Base-by-base conservation (phyloP, 2,113 vertebrate genomes). In the Mesembrinibis cayennensis region DNA sequence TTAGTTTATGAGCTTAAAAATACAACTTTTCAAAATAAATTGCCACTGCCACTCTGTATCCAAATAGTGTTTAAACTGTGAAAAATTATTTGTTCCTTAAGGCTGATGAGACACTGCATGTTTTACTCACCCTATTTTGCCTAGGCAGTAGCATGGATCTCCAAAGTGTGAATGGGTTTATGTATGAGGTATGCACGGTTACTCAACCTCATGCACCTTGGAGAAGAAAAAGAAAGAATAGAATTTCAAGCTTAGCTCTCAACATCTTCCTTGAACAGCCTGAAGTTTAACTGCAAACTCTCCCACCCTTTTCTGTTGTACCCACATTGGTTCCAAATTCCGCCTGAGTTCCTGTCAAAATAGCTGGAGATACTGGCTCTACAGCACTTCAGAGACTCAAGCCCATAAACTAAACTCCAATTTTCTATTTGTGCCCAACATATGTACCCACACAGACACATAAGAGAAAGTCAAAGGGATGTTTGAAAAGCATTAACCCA, bases 401-500 rank as follows among this genome's bases (percentile, higher is more conserved):
- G 27, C 13, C 32, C 4, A 15, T 38, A 49, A 27, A 38, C 26
- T 74, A 61, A 90, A 90, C 11, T 66, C 30, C 4, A 13, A 2
- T 19, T 81, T 61, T 78, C 44, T n/a, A 14, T 89, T 78, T 71
- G 21, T 50, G 20, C 30, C 52, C 17, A 74, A 59, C 21, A 56
- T 34, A 67, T 11, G 15, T 55, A 74, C 21, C 36, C 61, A 91
- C 70, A 90, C 4, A 93, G 30, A 49, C 36, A 92, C 16, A 69
- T 3, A 30, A 82, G 11, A 63, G 10, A 32, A 86, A 81, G 27
- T 82, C 65, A 82, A 93, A 81, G 27, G 22, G 62, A 82, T 42
- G 47, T 77, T 66, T 86, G 49, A 87, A 91, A 95, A 95, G 87
- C 95, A 94, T 93, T 94, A 94, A 95, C 45, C 53, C 32, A 36